Evolutionary conservation across 2,113 vertebrate genomes (phyloP).

Genomic region (Jacana jacana): DNA sequence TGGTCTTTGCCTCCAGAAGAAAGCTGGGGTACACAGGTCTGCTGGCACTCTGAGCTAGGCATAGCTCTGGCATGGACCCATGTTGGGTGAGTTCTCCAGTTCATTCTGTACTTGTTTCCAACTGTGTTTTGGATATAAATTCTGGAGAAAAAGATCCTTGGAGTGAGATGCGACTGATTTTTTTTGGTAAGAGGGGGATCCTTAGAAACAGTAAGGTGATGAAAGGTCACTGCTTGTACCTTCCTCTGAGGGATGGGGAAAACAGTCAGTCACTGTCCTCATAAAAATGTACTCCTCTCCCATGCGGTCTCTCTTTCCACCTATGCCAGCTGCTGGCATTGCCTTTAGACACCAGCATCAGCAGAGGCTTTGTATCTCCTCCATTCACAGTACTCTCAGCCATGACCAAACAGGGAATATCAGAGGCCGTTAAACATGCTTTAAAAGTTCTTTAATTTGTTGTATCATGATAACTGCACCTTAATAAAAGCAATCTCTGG

Average conservation of each 20-base stretch:
- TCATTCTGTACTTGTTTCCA: background rate
- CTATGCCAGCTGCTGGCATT: background rate
- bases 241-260: background rate
- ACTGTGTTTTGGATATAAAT: background rate
- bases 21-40: too few species aligned
- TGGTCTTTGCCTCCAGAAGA: background rate
- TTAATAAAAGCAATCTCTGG: constrained; percentile 80
- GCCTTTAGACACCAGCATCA: background rate
- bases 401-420: constrained; percentile 74
- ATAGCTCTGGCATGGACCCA: background rate
- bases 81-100: fast-evolving
- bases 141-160: background rate
- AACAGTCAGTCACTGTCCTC: background rate
- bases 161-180: background rate
- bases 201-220: background rate
- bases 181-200: background rate
- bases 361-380: constrained; percentile 36
- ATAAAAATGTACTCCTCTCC: fast-evolving
- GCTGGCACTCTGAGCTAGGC: fast-evolving
- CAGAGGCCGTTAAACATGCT: constrained; percentile 72
- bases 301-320: background rate
- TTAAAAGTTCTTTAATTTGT: constrained; percentile 83
- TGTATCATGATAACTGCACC: constrained; percentile 79
- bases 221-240: background rate
- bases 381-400: constrained; percentile 65